These are phyloP conservation scores for Patella ulyssiponensis DNA, from an alignment of 2,888 invertebrate species.

Conservation along the genomic window DNA sequence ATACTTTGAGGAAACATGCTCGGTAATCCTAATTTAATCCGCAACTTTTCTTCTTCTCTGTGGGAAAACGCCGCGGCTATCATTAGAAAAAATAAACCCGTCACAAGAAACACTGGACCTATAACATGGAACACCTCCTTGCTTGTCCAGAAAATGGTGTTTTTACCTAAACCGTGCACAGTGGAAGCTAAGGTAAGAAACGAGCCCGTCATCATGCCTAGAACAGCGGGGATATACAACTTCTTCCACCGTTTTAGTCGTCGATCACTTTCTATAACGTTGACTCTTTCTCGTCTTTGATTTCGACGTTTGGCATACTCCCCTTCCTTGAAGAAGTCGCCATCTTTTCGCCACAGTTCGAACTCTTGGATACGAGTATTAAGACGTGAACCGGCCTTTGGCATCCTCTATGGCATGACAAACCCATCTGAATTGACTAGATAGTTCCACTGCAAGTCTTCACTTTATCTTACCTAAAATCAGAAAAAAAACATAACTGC, in stretches of 20 bases:
- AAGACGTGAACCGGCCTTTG: not conserved
- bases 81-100: constrained; percentile 35
- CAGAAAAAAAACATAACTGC: no score
- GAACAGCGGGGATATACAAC: constrained; percentile 37
- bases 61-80: constrained; percentile 32
- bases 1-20: constrained; percentile 12
- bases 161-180: constrained; percentile 32
- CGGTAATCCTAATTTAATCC: constrained; percentile 22
- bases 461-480: no score
- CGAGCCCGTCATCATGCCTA: constrained; percentile 29
- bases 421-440: not conserved
- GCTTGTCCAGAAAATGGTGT: constrained; percentile 34
- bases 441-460: no score
- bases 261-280: constrained; percentile 21
- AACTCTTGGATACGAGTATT: constrained; percentile 25
- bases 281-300: constrained; percentile 16
- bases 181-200: constrained; percentile 36
- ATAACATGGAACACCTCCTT: constrained; percentile 26
- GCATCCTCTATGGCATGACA: not conserved
- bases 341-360: constrained; percentile 31
- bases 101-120: constrained; percentile 30
- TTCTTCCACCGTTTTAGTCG: constrained; percentile 29
- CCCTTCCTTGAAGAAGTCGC: constrained; percentile 26
- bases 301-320: constrained; percentile 33
- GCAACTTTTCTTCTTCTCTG: constrained; percentile 24